Conservation (phyloP, 2,888 invertebrate genomes). For the Laspeyria flexula region DNA sequence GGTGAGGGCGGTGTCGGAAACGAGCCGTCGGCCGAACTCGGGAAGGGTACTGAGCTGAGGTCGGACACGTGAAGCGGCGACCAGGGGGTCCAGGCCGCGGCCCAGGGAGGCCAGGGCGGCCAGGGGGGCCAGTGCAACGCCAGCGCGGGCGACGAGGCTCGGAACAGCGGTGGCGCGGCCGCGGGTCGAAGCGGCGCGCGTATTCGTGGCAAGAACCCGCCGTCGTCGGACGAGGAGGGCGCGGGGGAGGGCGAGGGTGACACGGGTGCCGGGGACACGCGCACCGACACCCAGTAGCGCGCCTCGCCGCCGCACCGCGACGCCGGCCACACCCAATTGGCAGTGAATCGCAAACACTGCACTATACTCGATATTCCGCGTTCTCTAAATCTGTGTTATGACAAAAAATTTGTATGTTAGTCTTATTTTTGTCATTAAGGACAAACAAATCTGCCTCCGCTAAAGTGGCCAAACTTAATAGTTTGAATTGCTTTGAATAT, state of each 20-base stretch:
- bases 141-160: constrained; percentile 76
- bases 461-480: too few relatives aligned
- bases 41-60: constrained; percentile 93
- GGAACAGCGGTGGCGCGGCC: constrained; percentile 85
- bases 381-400: constrained; percentile 94
- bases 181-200: constrained; percentile 86
- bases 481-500: too few relatives aligned
- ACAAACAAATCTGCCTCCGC: too few relatives aligned
- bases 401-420: constrained; percentile 42
- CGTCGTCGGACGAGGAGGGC: constrained; percentile 91
- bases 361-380: constrained; percentile 97
- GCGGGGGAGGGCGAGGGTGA: constrained; percentile 69
- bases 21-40: constrained; percentile 92
- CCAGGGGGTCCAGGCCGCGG: constrained; percentile 89
- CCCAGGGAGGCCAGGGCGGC: constrained; percentile 89
- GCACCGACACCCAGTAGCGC: constrained; percentile 59
- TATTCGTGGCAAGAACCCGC: constrained; percentile 90
- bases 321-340: constrained; percentile 92
- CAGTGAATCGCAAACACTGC: constrained; percentile 85
- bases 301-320: constrained; percentile 86
- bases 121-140: constrained; percentile 79
- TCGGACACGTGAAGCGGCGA: constrained; percentile 93
- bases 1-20: constrained; percentile 91
- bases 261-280: constrained; percentile 62
- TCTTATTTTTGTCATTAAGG: too few relatives aligned